These are phyloP conservation scores for Oriolus oriolus DNA, from an alignment of 2,113 vertebrate species.

Conservation along the genomic window DNA sequence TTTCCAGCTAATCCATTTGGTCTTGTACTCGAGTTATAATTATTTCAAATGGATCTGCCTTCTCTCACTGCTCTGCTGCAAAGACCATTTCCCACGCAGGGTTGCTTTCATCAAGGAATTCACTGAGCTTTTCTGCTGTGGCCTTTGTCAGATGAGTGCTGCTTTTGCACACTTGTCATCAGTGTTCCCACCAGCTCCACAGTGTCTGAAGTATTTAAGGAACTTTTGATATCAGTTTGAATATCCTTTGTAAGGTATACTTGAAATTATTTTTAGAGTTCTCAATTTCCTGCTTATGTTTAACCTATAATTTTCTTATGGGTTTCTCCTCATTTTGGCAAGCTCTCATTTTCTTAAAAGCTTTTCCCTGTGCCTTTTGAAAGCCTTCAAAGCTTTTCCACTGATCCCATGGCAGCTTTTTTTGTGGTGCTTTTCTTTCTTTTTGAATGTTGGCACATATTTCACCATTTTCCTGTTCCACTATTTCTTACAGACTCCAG, in stretches of 20 bases:
- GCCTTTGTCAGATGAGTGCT: not conserved
- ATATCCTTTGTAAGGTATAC: not conserved
- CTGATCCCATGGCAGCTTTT: not conserved
- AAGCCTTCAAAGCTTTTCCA: not conserved
- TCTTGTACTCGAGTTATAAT: not conserved
- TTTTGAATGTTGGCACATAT: not conserved
- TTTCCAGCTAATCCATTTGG: not conserved
- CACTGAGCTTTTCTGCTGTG: not conserved
- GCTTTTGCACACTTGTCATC: not conserved
- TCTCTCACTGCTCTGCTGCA: not conserved
- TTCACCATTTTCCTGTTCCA: not conserved
- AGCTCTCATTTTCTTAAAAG: not conserved
- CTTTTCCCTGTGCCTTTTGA: not conserved
- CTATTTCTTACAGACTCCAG: not conserved
- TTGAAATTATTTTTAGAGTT: conserved; percentile 23
- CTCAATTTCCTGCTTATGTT: not conserved
- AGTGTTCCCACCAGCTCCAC: not conserved
- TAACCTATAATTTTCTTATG: not conserved
- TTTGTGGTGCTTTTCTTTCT: not conserved
- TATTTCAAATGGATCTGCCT: not conserved
- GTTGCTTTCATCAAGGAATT: not conserved
- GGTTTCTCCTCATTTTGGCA: not conserved
- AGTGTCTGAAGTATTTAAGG: not conserved
- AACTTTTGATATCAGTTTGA: not conserved
- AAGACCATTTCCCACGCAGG: not conserved